Conservation (phyloP, 2,888 invertebrate genomes). For the Tetrapedia diversipes region DNA sequence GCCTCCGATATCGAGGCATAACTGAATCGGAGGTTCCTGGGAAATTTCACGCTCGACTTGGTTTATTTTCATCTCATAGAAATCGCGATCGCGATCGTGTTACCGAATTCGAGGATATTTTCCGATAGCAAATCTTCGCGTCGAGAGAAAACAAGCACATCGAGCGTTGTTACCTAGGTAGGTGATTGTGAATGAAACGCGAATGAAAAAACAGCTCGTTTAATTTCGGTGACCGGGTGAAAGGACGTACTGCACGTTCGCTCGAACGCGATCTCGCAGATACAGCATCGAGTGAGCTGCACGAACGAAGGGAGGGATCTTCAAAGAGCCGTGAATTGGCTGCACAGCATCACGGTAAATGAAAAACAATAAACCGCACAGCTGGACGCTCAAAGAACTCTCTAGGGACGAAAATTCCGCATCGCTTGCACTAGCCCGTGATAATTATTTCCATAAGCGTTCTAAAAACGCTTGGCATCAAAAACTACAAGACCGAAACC, state of each 20-base stretch:
- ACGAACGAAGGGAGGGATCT: slow-evolving; percentile 22
- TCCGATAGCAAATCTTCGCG: slow-evolving; percentile 26
- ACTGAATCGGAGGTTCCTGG: slow-evolving; percentile 19
- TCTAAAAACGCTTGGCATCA: neutral
- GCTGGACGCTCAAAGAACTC: slow-evolving; percentile 39
- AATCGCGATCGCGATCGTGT: slow-evolving; percentile 20
- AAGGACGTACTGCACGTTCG: slow-evolving; percentile 3
- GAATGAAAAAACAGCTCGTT: slow-evolving; percentile 11
- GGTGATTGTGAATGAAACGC: neutral
- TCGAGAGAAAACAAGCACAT: slow-evolving; percentile 40
- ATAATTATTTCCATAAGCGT: slow-evolving; percentile 28
- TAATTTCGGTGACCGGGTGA: neutral
- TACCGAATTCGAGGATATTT: slow-evolving; percentile 26
- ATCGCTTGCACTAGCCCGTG: neutral
- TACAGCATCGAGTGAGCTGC: neutral
- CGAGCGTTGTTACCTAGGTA: no score
- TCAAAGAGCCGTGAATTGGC: slow-evolving; percentile 51
- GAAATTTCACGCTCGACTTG: slow-evolving; percentile 15
- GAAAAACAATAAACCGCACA: slow-evolving; percentile 57
- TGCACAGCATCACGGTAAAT: slow-evolving; percentile 43
- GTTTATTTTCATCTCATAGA: slow-evolving; percentile 60
- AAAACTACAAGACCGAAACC: neutral
- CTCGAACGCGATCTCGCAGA: slow-evolving; percentile 22
- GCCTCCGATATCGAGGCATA: neutral
- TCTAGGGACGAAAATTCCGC: slow-evolving; percentile 29